phyloP scores from a whole-genome alignment of 2,113 vertebrate species.

The Camelus dromedarius region DNA sequence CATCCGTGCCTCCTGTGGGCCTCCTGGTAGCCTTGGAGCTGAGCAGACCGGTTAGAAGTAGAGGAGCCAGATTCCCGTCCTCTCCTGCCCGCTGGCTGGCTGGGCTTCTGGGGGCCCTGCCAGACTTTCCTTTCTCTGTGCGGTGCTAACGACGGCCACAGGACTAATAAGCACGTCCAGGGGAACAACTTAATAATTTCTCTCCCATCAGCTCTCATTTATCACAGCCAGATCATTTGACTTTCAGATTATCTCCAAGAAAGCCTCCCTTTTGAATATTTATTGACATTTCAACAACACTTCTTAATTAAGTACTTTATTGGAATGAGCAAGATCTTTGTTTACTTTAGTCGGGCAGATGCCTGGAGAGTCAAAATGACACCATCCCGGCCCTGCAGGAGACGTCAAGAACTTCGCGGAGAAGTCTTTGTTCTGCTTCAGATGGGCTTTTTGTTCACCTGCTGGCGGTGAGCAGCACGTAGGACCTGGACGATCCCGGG shows the following conservation, averaged over 20 bases:
- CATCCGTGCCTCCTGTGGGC: neutral
- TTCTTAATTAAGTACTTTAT: conserved; percentile 72
- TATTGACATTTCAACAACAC: conserved; percentile 72
- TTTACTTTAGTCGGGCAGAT: conserved; percentile 60
- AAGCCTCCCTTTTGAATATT: conserved; percentile 72
- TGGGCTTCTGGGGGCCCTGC: neutral
- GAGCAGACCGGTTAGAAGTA: neutral
- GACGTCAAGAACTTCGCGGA: neutral
- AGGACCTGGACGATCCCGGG: neutral
- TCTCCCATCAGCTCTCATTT: conserved; percentile 54
- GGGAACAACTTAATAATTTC: conserved; percentile 42
- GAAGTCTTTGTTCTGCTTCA: neutral
- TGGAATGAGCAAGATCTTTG: conserved; percentile 61
- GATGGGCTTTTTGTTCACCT: neutral
- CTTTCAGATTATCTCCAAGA: conserved; percentile 75
- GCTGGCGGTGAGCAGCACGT: accelerated
- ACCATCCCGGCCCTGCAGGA: neutral
- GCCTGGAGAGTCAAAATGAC: neutral
- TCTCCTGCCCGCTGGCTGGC: neutral
- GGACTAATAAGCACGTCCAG: conserved; percentile 52
- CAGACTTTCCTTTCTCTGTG: neutral
- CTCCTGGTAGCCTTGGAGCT: neutral
- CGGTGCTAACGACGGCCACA: neutral
- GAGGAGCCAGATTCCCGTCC: neutral
- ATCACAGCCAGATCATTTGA: conserved; percentile 72